Base-by-base conservation (phyloP, 2,113 vertebrate genomes). In the Choloepus hoffmanni region DNA sequence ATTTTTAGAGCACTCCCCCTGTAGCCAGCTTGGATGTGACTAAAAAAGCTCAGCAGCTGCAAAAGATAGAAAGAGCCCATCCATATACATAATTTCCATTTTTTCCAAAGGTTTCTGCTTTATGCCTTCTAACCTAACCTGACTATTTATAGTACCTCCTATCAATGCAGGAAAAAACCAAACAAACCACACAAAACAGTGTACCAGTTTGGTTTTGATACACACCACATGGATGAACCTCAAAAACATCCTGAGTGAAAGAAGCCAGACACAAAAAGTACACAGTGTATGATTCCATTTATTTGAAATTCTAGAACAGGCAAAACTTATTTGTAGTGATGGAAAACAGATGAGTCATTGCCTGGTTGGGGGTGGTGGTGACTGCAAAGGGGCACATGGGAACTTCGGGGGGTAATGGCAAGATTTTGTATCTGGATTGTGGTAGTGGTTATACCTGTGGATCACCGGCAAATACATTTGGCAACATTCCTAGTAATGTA, bases 241-340 rank as follows among this genome's bases (percentile, higher is more conserved):
- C 79, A 55, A 81, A 93, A 95, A 95, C 65, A 89, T 78, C 28
- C 53, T 8, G 55, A 45, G 63, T 87, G 94, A 93, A 89, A 79
- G 79, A 97, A 96, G 70, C 84, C 96, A 97, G 96, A 85, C 21
- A 21, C 79, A 43, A 23, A 93, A 76, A 95, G 84, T 55, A 79
- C 96, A 85, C 10, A 21, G 45, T 43, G 58, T 55, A 28, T 43
- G 68, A 93, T 89, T 96, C 86, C 65, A 77, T 83, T 92, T 92
- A 50, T 62, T 93, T 94, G 90, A 93, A 74, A 78, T 95, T 81
- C 81, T 82, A 93, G 79, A 67, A n/a, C 40, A 95, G 90, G 72
- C 53, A 84, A 85, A 81, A 68, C 63, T 89, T 53, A 84, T 83
- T 85, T 96, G 92, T 83, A 33, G 58, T 90, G 92, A 95, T 53